Base-by-base conservation (phyloP, 2,113 vertebrate genomes). In the Callipepla squamata region DNA sequence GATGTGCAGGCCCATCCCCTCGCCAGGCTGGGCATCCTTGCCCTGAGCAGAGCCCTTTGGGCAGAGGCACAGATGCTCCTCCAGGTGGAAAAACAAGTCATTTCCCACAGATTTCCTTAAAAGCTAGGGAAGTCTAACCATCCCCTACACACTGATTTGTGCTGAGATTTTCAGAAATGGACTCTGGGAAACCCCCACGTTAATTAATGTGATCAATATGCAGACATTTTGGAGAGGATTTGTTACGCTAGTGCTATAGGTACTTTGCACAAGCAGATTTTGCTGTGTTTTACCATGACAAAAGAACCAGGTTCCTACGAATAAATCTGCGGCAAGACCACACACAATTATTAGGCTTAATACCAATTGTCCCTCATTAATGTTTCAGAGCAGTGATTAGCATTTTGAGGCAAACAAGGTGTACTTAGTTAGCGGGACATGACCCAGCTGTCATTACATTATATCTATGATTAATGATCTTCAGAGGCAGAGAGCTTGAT, bases 401-500 rank as follows among this genome's bases (percentile, higher is more conserved):
- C 99, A 99, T 99, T 99, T 99, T 99, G 99, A 99, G 98, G 98
- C 99, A 99, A 99, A 99, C 98, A 98, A 98, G 97, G 97, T 98
- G 96, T 98, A 97, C 98, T 98, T 99, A 98, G 96, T 99, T 99
- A 99, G 98, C 96, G 95, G 98, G 98, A 98, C 98, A 98, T 90
- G 99, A 99, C 99, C 98, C 98, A 95, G 98, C 98, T 99, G 99
- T 99, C 99, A 99, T 98, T 98, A 99, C 99, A 99, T 99, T 99
- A 98, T 98, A 98, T 98, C 98, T 97, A 98, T 99, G 99, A 99
- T 99, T 99, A 99, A 99, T 99, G 99, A 99, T 98, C 98, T 98
- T 98, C 98, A 97, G 98, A 98, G 98, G 98, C 98, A 98, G 96
- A 95, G 94, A 96, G 98, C 98, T 98, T 96, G 88, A 96, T 97